phyloP scores from a whole-genome alignment of 2,113 vertebrate genomes.

The Saimiri boliviensis region DNA sequence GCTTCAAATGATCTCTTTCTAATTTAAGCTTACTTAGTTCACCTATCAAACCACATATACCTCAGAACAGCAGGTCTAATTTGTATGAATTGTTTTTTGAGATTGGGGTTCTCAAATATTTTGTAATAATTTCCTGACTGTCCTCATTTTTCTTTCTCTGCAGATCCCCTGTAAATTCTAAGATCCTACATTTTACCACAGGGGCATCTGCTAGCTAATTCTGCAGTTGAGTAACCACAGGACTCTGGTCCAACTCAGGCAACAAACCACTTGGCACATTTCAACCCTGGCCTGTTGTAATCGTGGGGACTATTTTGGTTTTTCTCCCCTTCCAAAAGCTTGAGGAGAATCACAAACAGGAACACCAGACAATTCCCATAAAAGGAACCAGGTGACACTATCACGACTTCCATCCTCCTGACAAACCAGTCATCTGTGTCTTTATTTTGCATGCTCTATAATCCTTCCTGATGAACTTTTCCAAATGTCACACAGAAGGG shows the following conservation, averaged over 20 bases:
- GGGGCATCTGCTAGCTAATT: slow-evolving; percentile 71
- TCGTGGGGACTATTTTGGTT: slow-evolving; percentile 66
- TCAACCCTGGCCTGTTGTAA: slow-evolving; percentile 71
- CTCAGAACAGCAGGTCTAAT: slow-evolving; percentile 18
- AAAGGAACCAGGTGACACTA: slow-evolving; percentile 54
- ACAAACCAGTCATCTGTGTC: slow-evolving; percentile 35
- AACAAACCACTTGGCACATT: slow-evolving; percentile 69
- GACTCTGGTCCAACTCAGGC: slow-evolving; percentile 65
- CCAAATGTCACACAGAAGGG: slow-evolving; percentile 49
- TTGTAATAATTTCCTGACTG: slow-evolving; percentile 63
- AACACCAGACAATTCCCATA: slow-evolving; percentile 70
- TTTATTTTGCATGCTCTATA: slow-evolving; percentile 33
- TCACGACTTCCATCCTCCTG: slow-evolving; percentile 40
- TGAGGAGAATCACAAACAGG: slow-evolving; percentile 72
- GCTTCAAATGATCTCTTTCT: slow-evolving; percentile 33
- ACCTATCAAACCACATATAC: slow-evolving; percentile 25
- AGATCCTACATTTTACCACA: slow-evolving; percentile 56
- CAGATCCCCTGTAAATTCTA: slow-evolving; percentile 52
- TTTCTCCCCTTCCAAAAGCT: slow-evolving; percentile 71
- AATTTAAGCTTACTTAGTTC: slow-evolving; percentile 12
- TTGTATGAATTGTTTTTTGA: slow-evolving; percentile 27
- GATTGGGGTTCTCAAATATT: slow-evolving; percentile 73
- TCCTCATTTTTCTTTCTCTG: slow-evolving; percentile 63
- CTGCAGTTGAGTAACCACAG: slow-evolving; percentile 72
- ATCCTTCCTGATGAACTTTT: slow-evolving; percentile 61